phyloP scores from a whole-genome alignment of 2,113 vertebrate species.

The Nothobranchius furzeri region DNA sequence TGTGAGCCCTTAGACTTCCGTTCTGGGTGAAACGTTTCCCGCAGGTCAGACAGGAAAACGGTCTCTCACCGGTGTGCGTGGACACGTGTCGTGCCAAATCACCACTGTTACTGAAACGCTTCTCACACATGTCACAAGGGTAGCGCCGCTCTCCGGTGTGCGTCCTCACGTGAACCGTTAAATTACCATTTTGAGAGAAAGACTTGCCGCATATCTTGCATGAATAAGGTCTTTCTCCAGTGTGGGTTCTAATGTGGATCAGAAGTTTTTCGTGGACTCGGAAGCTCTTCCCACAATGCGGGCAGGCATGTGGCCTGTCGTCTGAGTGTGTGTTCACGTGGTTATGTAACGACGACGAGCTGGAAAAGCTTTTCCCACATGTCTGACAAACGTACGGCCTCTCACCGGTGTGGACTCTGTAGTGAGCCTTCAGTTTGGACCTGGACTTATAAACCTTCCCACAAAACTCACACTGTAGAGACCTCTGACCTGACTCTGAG shows the following conservation, averaged over 20 bases:
- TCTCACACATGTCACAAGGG: not conserved
- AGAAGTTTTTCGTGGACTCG: not conserved
- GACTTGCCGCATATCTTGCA: not conserved
- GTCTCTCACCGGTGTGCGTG: not conserved
- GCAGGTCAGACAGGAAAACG: not conserved
- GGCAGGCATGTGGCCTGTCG: not conserved
- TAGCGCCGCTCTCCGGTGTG: not conserved
- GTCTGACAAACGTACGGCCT: constrained; percentile 1
- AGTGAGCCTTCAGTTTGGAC: not conserved
- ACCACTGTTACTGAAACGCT: not conserved
- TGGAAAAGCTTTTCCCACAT: not conserved
- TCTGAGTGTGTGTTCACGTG: not conserved
- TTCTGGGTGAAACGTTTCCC: not conserved
- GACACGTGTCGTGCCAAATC: not conserved
- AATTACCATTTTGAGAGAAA: not conserved
- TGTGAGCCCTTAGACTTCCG: not conserved
- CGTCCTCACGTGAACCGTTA: not conserved
- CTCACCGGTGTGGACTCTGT: not conserved
- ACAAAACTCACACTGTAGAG: not conserved
- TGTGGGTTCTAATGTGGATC: constrained; percentile 7
- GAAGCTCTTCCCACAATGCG: not conserved
- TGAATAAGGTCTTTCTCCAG: not conserved
- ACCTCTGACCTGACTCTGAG: too few species aligned
- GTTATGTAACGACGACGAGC: not conserved
- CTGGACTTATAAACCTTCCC: not conserved